These are phyloP conservation scores for Sebastes kiyomatsui DNA, from an alignment of 2,797 vertebrate species.

Conservation along the genomic window DNA sequence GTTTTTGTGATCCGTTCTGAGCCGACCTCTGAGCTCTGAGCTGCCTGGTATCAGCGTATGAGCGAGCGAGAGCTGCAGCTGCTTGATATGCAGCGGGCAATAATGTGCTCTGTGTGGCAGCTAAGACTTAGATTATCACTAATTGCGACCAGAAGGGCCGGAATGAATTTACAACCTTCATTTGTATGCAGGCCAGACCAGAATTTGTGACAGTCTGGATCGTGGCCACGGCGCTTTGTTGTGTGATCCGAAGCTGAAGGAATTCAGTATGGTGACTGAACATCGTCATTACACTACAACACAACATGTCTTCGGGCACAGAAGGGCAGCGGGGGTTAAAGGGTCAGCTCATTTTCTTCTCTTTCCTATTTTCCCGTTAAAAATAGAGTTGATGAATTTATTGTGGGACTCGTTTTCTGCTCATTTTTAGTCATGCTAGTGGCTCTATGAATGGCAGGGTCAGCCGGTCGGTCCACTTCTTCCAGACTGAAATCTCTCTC, in stretches of 20 bases:
- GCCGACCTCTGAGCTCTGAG: background rate
- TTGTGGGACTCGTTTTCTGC: background rate
- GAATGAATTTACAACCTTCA: constrained; percentile 12
- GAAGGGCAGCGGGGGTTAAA: background rate
- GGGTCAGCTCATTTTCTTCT: background rate
- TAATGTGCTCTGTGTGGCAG: constrained; percentile 7
- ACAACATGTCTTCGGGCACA: background rate
- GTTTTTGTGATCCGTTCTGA: background rate
- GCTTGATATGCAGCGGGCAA: constrained; percentile 29
- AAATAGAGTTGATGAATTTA: background rate
- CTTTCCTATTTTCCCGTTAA: background rate
- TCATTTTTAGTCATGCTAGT: background rate
- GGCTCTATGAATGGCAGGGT: background rate
- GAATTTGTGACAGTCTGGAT: constrained; percentile 6
- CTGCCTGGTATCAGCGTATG: background rate
- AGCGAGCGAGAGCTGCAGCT: background rate
- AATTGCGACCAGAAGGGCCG: constrained; percentile 46
- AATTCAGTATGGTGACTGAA: background rate
- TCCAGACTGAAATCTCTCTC: background rate
- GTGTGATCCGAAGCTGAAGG: background rate
- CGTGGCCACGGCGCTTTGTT: background rate
- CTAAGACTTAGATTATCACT: constrained; percentile 33
- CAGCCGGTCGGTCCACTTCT: background rate
- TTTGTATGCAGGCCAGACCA: constrained; percentile 16
- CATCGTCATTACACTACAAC: background rate